Conservation (phyloP, 2,888 invertebrate species). For the Baronia brevicornis region DNA sequence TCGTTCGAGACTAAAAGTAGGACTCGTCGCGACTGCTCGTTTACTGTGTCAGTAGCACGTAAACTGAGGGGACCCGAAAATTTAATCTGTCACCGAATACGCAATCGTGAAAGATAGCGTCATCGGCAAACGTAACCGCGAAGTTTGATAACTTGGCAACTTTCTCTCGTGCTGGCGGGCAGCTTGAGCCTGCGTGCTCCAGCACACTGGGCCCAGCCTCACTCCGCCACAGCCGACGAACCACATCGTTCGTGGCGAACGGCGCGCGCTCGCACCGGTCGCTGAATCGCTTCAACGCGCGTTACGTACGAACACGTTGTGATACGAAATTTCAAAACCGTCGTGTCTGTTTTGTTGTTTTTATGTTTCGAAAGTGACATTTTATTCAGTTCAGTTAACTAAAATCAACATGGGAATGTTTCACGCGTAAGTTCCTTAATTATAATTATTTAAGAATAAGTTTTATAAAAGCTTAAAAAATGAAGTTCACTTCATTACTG, state of each 20-base stretch:
- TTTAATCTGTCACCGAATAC: constrained; percentile 68
- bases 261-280: constrained; percentile 44
- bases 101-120: constrained; percentile 67
- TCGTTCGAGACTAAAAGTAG: constrained; percentile 39
- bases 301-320: constrained; percentile 27
- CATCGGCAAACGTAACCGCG: constrained; percentile 69
- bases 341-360: constrained; percentile 23
- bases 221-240: constrained; percentile 51
- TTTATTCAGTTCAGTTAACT: constrained; percentile 9
- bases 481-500: not conserved
- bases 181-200: constrained; percentile 12
- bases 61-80: constrained; percentile 50
- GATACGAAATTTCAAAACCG: constrained; percentile 35
- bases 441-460: constrained; percentile 14
- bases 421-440: constrained; percentile 3
- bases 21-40: constrained; percentile 34
- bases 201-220: constrained; percentile 38
- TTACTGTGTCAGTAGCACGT: constrained; percentile 68
- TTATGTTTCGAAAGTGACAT: constrained; percentile 11
- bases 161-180: constrained; percentile 50
- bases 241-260: constrained; percentile 52
- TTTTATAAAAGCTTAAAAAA: constrained; percentile 11
- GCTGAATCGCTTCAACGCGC: constrained; percentile 29
- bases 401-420: constrained; percentile 9
- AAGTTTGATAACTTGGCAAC: constrained; percentile 68